Base-by-base conservation (phyloP, 1,140 invertebrate genomes). In the Tetranychus urticae region DNA sequence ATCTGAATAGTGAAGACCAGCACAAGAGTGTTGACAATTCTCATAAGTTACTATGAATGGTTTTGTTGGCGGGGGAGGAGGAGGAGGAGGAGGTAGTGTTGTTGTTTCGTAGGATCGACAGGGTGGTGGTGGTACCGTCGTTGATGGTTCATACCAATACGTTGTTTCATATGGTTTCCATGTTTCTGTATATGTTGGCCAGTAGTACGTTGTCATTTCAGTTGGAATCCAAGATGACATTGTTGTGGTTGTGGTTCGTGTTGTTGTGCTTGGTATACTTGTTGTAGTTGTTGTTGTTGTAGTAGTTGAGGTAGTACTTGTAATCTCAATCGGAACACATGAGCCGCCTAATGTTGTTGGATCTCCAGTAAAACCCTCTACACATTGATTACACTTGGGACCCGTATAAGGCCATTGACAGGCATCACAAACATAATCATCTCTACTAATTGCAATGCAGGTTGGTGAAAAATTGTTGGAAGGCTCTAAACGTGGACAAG, bases 401-500 rank as follows among this genome's bases (percentile, higher is more conserved):
- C 45, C 45, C 7, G 45, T 46, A 46, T 46, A 14, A 7, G 45
- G 45, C 7, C 14, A 14, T 46, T 46, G 45, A 46, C 45, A 46
- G 7, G 7, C 45, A 46, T 46, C 45, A 46, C 45, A 10, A 7
- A 10, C 45, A 46, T 46, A 46, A 46, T 46, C 45, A 14, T 14
- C 45, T 10, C 14, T 14, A 46, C 8, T 10, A 46, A 14, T 46
- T 46, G 45, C 45, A 46, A 10, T 7, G 14, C 45, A 46, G 7
- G 45, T 46, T 7, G 14, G 14, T 46, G 45, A 46, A 46, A 46
- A 46, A 46, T 46, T 46, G 1, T 46, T 46, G 8, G 45, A 46
- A 10, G 45, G 14, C 7, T 10, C 14, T 7, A 14, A 7, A 46
- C 7, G 45, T 14, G 90, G 90, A 72, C 90, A 96, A 2, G 83